phyloP scores from a whole-genome alignment of 2,113 vertebrate genomes.

The Chinchilla lanigera region DNA sequence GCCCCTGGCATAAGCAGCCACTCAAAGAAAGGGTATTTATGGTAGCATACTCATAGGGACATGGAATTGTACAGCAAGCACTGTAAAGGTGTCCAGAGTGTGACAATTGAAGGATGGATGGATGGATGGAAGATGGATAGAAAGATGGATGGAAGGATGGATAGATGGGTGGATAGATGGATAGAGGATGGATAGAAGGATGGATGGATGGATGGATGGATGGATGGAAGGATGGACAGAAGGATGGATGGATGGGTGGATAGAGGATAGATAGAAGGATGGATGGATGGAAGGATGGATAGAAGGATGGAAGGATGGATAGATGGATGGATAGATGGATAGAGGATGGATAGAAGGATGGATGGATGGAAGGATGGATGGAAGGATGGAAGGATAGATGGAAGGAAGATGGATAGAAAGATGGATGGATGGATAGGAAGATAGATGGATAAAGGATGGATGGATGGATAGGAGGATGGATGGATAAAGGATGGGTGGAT shows the following conservation, averaged over 20 bases:
- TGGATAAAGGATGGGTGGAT: neutral
- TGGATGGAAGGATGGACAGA: neutral
- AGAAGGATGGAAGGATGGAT: neutral
- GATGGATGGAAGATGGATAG: neutral
- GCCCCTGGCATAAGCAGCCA: neutral
- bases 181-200: neutral
- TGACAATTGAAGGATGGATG: neutral
- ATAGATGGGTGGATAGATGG: neutral
- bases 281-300: too few relatives aligned
- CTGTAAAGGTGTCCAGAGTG: neutral
- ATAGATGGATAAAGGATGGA: neutral
- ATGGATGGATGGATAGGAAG: neutral
- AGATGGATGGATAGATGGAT: neutral
- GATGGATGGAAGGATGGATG: neutral
- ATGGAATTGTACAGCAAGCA: too few relatives aligned
- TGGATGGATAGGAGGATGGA: neutral
- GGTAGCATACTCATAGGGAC: neutral
- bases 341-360: neutral
- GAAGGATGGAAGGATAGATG: neutral
- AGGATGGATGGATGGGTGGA: neutral
- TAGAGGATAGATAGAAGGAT: neutral
- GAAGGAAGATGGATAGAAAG: neutral
- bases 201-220: neutral
- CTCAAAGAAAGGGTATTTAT: neutral
- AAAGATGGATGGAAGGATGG: neutral